phyloP scores from a whole-genome alignment of 2,113 vertebrate genomes.

The Corydoras sp. region DNA sequence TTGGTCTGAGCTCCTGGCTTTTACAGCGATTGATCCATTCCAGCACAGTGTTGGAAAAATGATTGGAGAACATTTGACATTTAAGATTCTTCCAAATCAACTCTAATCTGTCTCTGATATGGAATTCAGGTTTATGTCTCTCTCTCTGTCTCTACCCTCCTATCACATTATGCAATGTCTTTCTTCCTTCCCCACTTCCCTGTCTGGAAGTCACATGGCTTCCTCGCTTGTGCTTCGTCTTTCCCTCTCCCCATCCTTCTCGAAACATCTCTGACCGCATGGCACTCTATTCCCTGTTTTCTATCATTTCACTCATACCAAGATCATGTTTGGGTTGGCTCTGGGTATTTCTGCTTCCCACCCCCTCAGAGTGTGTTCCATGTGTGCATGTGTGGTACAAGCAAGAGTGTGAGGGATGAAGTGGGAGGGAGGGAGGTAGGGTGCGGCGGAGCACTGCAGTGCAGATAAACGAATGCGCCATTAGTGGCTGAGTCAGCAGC shows the following conservation, averaged over 20 bases:
- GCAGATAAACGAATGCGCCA: conserved; percentile 77
- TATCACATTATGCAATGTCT: background rate
- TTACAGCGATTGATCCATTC: conserved; percentile 28
- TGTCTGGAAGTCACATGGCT: conserved; percentile 31
- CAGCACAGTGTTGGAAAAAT: conserved; percentile 1
- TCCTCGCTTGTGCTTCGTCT: background rate
- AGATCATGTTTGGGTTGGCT: conserved; percentile 14
- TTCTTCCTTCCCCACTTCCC: conserved; percentile 26
- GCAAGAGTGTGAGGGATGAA: conserved; percentile 32
- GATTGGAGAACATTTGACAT: background rate
- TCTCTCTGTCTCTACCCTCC: background rate
- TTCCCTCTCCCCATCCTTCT: conserved; percentile 4
- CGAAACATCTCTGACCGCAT: conserved; percentile 3
- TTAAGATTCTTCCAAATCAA: background rate
- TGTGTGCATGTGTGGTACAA: conserved; percentile 44
- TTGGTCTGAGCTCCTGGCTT: conserved; percentile 9
- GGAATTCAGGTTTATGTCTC: background rate
- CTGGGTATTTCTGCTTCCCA: conserved; percentile 30
- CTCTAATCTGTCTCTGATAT: background rate
- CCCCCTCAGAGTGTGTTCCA: conserved; percentile 21
- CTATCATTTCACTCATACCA: background rate
- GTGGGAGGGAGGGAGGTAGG: conserved; percentile 40
- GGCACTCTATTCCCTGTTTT: background rate
- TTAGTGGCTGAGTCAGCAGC: conserved; percentile 71
- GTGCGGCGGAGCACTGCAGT: conserved; percentile 70